Base-by-base conservation (phyloP, 2,797 vertebrate genomes). In the Graptemys geographica region DNA sequence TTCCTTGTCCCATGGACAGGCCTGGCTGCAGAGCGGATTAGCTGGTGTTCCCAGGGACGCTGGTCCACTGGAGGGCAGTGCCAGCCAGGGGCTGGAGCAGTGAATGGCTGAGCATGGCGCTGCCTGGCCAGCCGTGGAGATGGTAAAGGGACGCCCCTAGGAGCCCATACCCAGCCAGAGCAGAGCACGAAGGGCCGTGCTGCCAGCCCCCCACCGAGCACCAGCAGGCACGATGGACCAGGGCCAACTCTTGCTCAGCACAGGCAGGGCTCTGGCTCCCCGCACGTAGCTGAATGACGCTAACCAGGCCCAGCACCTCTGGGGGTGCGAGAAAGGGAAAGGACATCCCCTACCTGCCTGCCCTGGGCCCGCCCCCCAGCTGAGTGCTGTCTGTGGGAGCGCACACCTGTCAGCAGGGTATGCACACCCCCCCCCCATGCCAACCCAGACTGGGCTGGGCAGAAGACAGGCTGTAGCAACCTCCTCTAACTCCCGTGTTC, bases 311-410 rank as follows among this genome's bases (percentile, higher is more conserved):
- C 33, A n/a, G 18, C 62, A 8, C 31, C 62, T 18, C 62, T 19
- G 62, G 62, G 8, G 28, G 33, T 3, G 57, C 11, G 33, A n/a
- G 33, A 65, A n/a, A n/a, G 31, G 16, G 62, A 8, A n/a, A n/a
- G 33, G 33, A 16, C 12, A 62, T 13, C 28, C 57, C 57, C 12
- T 33, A 25, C 56, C 56, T 27, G 0, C 0, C 31, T 44, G 1
- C 16, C 31, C 49, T 27, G 0, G 0, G 53, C 80, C 53, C 1
- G 0, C 16, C 1, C 31, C 56, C 56, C 0, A 0, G 31, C 11
- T 47, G 79, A 2, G 79, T 74, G 92, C 65, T 82, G 81, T 85
- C 79, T 90, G 82, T 74, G 92, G 82, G 41, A 44, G 41, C 16
- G 7, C n/a, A 69, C 28, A 10, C 28, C 76, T 31, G 10, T 59